These are phyloP conservation scores for Amblyraja radiata DNA, from an alignment of 2,797 vertebrate genomes.

Conservation along the genomic window DNA sequence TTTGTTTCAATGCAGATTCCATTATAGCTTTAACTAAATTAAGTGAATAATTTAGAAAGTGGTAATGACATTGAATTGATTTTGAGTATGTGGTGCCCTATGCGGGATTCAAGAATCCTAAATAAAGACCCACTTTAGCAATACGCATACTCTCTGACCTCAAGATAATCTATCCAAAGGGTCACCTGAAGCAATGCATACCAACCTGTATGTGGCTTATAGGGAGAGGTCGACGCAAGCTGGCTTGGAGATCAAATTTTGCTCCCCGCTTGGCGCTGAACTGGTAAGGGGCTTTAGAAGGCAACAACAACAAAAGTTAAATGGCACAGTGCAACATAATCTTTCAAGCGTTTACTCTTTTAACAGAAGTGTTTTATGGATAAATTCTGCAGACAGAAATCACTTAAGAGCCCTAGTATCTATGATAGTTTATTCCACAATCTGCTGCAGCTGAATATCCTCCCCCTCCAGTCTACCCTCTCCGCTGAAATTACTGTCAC, in stretches of 20 bases:
- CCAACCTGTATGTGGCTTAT: slow-evolving; percentile 84
- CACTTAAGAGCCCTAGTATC: no score
- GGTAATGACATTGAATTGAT: neutral
- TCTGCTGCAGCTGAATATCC: no score
- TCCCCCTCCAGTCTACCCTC: no score
- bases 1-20: neutral
- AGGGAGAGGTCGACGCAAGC: slow-evolving; percentile 77
- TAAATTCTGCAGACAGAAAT: no score
- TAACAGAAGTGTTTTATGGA: no score
- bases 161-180: no score
- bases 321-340: neutral
- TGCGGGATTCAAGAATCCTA: neutral
- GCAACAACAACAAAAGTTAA: neutral
- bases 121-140: neutral
- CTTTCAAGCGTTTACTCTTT: no score
- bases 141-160: neutral
- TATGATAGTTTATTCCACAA: no score
- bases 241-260: slow-evolving; percentile 90
- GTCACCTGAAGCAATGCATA: neutral
- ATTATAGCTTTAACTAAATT: neutral
- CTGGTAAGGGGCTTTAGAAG: neutral
- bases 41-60: neutral
- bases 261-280: slow-evolving; percentile 49
- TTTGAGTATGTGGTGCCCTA: neutral
- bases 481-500: no score